Evolutionary conservation across 2,113 vertebrate genomes (phyloP).

Genomic region (Sylvia atricapilla): DNA sequence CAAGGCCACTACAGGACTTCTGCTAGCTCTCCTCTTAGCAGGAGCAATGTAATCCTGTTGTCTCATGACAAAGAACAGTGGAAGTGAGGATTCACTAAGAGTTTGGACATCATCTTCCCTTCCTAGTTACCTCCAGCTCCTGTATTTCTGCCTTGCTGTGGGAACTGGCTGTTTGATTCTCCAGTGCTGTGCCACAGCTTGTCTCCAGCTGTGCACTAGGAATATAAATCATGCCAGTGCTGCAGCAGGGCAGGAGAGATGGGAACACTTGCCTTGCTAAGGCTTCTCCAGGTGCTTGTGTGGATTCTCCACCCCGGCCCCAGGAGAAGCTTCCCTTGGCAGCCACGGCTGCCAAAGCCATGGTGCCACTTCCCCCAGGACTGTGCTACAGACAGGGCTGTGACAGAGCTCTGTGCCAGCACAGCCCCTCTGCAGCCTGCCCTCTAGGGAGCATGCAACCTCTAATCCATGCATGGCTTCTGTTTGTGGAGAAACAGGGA

Average conservation of each 20-base stretch:
- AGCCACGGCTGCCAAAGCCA: not conserved
- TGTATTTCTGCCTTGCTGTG: not conserved
- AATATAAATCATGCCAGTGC: slow-evolving; percentile 11
- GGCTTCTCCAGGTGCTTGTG: not conserved
- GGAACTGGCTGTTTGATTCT: not conserved
- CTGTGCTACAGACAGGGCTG: not conserved
- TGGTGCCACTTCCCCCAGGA: not conserved
- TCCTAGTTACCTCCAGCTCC: not conserved
- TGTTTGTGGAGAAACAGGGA: not conserved
- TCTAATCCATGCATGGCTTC: not conserved
- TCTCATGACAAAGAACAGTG: not conserved
- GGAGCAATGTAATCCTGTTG: not conserved
- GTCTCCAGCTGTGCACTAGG: slow-evolving; percentile 32
- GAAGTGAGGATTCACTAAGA: not conserved
- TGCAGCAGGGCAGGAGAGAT: not conserved
- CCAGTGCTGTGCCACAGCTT: not conserved
- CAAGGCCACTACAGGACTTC: not conserved
- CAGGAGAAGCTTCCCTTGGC: not conserved
- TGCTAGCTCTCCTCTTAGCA: not conserved
- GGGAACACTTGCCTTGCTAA: not conserved
- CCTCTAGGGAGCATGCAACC: not conserved
- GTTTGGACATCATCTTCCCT: not conserved
- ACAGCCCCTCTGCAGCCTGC: not conserved
- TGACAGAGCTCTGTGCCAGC: not conserved
- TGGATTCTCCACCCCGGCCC: not conserved